A percentile compares a stretch with the other conserved stretches of the same genome.
Conservation (phyloP, 2,888 invertebrate species). For the Volucella inanis region DNA sequence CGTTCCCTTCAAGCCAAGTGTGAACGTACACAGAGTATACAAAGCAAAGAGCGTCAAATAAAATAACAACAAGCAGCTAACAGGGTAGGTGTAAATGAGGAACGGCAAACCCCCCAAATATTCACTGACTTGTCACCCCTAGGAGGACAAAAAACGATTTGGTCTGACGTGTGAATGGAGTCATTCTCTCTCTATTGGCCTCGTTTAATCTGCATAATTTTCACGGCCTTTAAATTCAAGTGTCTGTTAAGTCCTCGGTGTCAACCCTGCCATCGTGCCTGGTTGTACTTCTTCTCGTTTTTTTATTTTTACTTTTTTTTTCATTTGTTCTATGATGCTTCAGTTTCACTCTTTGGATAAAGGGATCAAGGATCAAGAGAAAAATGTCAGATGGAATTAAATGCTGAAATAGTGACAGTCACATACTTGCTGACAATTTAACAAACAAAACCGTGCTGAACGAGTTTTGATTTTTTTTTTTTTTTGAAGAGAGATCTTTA, state of each 20-base stretch:
- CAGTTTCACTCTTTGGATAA: constrained; percentile 59
- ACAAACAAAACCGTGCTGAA: constrained; percentile 9
- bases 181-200: constrained; percentile 76
- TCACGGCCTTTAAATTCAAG: constrained; percentile 76
- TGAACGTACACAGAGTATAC: constrained; percentile 66
- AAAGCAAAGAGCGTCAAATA: constrained; percentile 44
- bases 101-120: constrained; percentile 53
- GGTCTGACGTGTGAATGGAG: constrained; percentile 73
- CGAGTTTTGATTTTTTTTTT: too few species aligned
- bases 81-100: constrained; percentile 56
- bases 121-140: constrained; percentile 57
- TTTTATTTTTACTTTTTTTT: constrained; percentile 41
- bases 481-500: too few species aligned
- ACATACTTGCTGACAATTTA: constrained; percentile 62
- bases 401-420: constrained; percentile 61
- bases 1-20: constrained; percentile 70
- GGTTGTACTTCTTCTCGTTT: constrained; percentile 54
- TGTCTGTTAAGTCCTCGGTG: constrained; percentile 78
- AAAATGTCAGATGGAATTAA: constrained; percentile 62
- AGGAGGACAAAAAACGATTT: constrained; percentile 56
- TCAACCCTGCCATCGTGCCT: constrained; percentile 71
- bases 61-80: constrained; percentile 56
- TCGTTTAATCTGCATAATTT: constrained; percentile 80
- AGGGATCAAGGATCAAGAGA: constrained; percentile 41
- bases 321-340: constrained; percentile 38